Conservation (phyloP, 2,113 vertebrate species). For the Oxyura jamaicensis region DNA sequence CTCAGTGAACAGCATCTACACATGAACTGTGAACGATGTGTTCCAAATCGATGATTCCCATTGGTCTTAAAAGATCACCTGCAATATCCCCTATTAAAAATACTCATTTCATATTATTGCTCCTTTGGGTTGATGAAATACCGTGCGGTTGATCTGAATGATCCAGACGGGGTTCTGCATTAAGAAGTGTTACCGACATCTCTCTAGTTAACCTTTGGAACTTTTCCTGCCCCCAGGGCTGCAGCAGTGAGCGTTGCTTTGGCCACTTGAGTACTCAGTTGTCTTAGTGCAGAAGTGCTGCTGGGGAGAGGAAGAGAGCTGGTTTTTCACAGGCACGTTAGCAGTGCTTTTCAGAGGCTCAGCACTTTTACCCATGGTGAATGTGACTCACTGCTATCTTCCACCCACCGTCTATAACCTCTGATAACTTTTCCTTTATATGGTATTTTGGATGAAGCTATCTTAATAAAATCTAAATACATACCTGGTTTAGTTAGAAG, state of each 20-base stretch:
- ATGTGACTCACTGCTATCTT: slow-evolving; percentile 40
- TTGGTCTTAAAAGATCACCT: background rate
- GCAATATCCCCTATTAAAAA: background rate
- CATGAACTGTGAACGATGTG: background rate
- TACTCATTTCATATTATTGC: background rate
- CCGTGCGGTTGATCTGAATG: background rate
- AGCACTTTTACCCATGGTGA: slow-evolving; percentile 11
- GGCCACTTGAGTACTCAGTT: background rate
- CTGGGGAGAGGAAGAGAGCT: background rate
- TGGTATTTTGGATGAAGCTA: slow-evolving; percentile 8
- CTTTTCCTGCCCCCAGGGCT: background rate
- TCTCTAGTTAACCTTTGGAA: background rate
- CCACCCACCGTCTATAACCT: slow-evolving; percentile 21
- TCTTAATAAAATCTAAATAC: slow-evolving; percentile 13
- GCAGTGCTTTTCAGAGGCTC: slow-evolving; percentile 27
- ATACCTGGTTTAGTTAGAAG: background rate
- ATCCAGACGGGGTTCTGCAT: background rate
- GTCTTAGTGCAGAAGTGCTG: background rate
- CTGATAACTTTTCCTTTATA: slow-evolving; percentile 59
- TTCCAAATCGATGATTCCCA: background rate
- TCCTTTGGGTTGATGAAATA: background rate
- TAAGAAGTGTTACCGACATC: background rate
- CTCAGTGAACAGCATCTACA: background rate
- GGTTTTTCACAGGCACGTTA: background rate
- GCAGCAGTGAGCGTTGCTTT: background rate